Percentiles rank a stretch among this genome's conserved stretches.
Conservation (phyloP, 2,113 vertebrate genomes). For the Hylia prasina region DNA sequence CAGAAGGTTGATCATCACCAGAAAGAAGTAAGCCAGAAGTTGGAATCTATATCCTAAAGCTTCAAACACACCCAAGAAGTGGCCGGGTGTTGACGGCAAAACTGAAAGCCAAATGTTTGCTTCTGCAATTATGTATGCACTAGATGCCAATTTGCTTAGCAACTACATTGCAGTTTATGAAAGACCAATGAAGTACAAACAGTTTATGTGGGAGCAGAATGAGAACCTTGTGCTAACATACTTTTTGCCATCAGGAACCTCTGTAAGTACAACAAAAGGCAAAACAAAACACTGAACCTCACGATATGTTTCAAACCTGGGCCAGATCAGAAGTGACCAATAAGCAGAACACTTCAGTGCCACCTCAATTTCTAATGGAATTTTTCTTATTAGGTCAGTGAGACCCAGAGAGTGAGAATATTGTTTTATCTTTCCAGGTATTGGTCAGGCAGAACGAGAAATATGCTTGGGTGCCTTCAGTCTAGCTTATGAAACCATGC, state of each 20-base stretch:
- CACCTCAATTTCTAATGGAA: not conserved
- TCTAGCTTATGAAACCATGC: not conserved
- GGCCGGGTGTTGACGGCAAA: constrained; percentile 45
- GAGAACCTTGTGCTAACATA: constrained; percentile 16
- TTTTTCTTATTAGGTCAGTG: not conserved
- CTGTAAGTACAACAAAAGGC: not conserved
- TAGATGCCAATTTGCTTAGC: constrained; percentile 59
- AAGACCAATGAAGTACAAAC: constrained; percentile 43
- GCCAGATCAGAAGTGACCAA: not conserved
- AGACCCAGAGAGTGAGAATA: not conserved
- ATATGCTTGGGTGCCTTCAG: not conserved
- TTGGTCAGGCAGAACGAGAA: not conserved
- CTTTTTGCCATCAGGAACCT: not conserved
- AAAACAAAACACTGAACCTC: not conserved
- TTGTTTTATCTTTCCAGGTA: not conserved
- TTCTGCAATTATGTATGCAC: constrained; percentile 53
- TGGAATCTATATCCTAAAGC: constrained; percentile 59
- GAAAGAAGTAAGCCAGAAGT: constrained; percentile 10
- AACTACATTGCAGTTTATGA: constrained; percentile 50
- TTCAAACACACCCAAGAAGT: constrained; percentile 63
- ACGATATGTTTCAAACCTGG: not conserved
- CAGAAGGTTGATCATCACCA: not conserved
- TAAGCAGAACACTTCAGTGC: not conserved
- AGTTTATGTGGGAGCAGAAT: constrained; percentile 21
- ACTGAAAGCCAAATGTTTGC: constrained; percentile 50